Evolutionary conservation across 2,113 vertebrate species (phyloP), one percentile per base, ranked within the genome.

Genomic region (Bombycilla garrulus): DNA sequence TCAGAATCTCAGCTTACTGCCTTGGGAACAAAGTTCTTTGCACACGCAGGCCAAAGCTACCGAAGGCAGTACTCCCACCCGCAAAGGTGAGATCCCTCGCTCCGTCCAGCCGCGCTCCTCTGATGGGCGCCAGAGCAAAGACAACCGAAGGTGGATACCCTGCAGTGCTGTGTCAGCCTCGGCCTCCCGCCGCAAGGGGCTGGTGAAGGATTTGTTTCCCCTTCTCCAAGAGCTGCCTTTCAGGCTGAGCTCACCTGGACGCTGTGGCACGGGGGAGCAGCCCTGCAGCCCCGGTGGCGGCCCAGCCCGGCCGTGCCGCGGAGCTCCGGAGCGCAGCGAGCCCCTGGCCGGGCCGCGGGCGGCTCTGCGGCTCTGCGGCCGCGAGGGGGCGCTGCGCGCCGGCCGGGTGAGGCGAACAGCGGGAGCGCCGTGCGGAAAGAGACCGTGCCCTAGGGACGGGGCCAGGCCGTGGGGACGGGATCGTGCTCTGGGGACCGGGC

Each of bases 311-410:
- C 56, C 8, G 12, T 2, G 35, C 5, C 2, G 40, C 19, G 1
- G 31, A 15, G 53, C 5, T 6, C 11, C 33, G 42, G 9, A 2
- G 1, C 2, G 10, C 33, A 13, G 10, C 4, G 4, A 25, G 15
- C 7, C 38, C 38, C n/a, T n/a, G n/a, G n/a, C n/a, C n/a, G n/a
- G n/a, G 26, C n/a, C 26, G 15, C 56, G 21, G 44, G 26, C 15
- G 21, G 72, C 73, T 18, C 35, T 17, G 71, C 42, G 40, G 25
- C 42, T 22, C 42, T 33, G 61, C 20, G 61, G 61, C 77, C 77
- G 61, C 61, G 5, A 6, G 77, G 61, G 50, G 61, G 61, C 77
- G 77, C 77, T 80, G 77, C 48, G 12, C 61, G 19, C 23, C 70
- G 29, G 29, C 29, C 12, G 38, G 17, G 8, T 44, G 70, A 56